These are phyloP conservation scores for Leptopilina myrica DNA, from an alignment of 2,888 invertebrate genomes.

Conservation along the genomic window DNA sequence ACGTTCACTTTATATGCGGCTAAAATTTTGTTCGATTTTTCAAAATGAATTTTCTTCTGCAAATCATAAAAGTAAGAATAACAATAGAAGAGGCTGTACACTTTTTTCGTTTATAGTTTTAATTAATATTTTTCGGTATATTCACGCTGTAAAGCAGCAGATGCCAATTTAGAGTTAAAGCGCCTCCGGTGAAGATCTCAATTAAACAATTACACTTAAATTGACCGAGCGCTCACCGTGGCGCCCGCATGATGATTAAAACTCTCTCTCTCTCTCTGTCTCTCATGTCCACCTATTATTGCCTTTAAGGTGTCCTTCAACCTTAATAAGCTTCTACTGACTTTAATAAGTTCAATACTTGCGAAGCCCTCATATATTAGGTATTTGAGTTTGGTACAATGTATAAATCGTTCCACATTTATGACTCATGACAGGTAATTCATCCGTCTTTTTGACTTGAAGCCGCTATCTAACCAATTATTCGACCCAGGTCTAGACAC, in stretches of 20 bases:
- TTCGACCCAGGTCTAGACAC: slow-evolving; percentile 35
- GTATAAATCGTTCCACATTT: slow-evolving; percentile 1
- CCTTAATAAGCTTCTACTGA: slow-evolving; percentile 25
- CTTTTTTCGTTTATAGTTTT: neutral
- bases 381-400: neutral
- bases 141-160: slow-evolving; percentile 22
- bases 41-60: too few species aligned
- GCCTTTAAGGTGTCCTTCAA: slow-evolving; percentile 43
- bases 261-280: neutral
- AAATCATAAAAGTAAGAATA: too few species aligned
- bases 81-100: neutral
- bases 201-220: slow-evolving; percentile 73
- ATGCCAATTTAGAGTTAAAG: slow-evolving; percentile 49
- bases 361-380: slow-evolving; percentile 26
- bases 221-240: slow-evolving; percentile 66
- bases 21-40: too few species aligned
- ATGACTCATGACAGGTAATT: slow-evolving; percentile 41
- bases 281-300: slow-evolving; percentile 41
- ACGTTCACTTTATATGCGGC: too few species aligned
- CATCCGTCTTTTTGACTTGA: slow-evolving; percentile 20
- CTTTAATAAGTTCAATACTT: slow-evolving; percentile 37
- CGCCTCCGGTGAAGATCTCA: slow-evolving; percentile 66
- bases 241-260: slow-evolving; percentile 51
- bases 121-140: neutral
- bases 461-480: slow-evolving; percentile 38